Evolutionary conservation across 2,888 invertebrate species (phyloP), one percentile per base, ranked within the genome.

Genomic region (Watsonalla cultraria): DNA sequence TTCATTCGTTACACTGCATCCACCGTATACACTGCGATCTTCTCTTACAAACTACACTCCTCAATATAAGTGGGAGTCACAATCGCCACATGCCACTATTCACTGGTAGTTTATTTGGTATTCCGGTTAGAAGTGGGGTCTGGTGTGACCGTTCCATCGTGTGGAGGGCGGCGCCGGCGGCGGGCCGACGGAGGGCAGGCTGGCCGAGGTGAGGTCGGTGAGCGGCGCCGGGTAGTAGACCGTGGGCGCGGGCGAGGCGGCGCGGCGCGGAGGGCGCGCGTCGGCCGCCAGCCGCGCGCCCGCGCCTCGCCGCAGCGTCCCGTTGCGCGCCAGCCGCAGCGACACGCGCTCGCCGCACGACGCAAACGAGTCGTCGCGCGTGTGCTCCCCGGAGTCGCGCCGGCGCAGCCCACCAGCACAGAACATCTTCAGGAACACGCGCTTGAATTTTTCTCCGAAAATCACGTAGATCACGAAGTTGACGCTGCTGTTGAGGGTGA

Each of bases 401-500:
- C 93, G 93, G 55, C 92, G 90, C 64, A 92, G 80, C 13, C 89
- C 87, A 48, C 92, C 86, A 67, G 93, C 94, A 84, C 96, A 96
- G 90, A 96, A 96, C 83, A 95, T 92, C 82, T 94, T 92, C 65
- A 96, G 86, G 82, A 97, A 97, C 62, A 97, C 93, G 59, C 96
- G 92, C 79, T 97, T 96, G 90, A 99, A 99, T 82, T 99, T 98
- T 81, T 98, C 97, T 0, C 99, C 99, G 82, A 99, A 98, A 64
- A 98, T 98, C 64, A 98, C 98, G 90, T 99, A 99, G 70, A 99
- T 98, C 63, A 99, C 94, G 83, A 99, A 99, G 89, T 99, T 99
- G 60, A 98, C 97, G 77, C 98, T 98, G 76, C 98, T 98, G 91
- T 99, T 99, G 80, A 99, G 94, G 61, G 98, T 98, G 54, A 99